phyloP scores from a whole-genome alignment of 2,113 vertebrate genomes.

The Thermophis baileyi region DNA sequence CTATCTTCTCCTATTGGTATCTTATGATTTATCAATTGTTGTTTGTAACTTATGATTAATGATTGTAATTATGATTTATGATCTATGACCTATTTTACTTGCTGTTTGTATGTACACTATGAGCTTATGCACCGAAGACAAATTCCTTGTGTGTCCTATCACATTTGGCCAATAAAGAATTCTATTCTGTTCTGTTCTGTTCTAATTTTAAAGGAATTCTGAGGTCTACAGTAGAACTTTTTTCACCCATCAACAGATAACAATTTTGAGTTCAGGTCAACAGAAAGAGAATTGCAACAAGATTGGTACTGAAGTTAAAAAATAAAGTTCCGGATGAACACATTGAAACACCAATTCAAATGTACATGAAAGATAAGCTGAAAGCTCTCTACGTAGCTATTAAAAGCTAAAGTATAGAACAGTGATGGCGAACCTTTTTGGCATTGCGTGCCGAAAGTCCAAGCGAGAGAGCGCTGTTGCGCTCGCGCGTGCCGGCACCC shows the following conservation, averaged over 20 bases:
- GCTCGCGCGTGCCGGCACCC: too few species aligned
- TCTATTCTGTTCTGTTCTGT: not conserved
- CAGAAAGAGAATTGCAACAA: not conserved
- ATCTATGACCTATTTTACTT: not conserved
- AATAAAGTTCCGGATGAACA: not conserved
- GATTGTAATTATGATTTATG: not conserved
- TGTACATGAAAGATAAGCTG: not conserved
- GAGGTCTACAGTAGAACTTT: not conserved
- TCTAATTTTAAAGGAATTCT: not conserved
- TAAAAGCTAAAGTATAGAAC: not conserved
- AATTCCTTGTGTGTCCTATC: not conserved
- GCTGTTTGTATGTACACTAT: not conserved
- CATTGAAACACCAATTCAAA: not conserved
- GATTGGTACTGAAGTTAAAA: not conserved
- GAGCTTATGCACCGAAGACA: not conserved
- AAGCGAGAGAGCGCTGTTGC: too few species aligned
- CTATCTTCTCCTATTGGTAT: not conserved
- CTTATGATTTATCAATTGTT: not conserved
- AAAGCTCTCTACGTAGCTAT: not conserved
- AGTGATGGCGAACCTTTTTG: too few species aligned
- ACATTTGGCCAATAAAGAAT: not conserved
- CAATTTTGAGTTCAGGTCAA: not conserved
- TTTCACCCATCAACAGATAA: not conserved
- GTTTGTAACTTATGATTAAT: not conserved
- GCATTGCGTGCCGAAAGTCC: too few species aligned